Percentiles rank a stretch among this genome's conserved stretches.
phyloP scores from a whole-genome alignment of 1,140 invertebrate species.

The Drosophila equinoxialis region DNA sequence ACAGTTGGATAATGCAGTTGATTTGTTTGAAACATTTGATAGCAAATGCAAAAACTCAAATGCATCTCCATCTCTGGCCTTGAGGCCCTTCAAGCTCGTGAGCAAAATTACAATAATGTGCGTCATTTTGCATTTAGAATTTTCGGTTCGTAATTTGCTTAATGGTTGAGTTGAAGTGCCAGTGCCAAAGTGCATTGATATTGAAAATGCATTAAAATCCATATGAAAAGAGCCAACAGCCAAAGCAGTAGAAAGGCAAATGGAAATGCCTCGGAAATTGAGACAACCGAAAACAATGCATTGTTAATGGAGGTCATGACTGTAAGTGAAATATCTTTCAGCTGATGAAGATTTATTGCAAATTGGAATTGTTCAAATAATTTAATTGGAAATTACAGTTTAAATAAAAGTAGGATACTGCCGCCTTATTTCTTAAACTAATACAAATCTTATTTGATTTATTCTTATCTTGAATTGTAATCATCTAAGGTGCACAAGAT shows the following conservation, averaged over 20 bases:
- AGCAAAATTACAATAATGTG: conserved; percentile 47
- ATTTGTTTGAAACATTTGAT: conserved; percentile 43
- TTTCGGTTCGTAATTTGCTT: conserved; percentile 67
- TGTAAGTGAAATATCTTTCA: conserved; percentile 11
- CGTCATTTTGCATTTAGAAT: conserved; percentile 48
- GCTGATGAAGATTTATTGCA: conserved; percentile 28
- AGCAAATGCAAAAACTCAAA: not conserved
- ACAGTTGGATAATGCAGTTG: conserved; percentile 36
- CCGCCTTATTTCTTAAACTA: too few relatives aligned
- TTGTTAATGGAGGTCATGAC: conserved; percentile 54
- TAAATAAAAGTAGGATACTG: not conserved
- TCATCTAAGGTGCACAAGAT: too few relatives aligned
- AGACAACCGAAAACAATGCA: conserved; percentile 46
- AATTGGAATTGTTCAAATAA: not conserved
- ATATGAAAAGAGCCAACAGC: conserved; percentile 37
- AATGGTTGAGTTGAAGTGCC: conserved; percentile 59
- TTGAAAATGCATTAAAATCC: conserved; percentile 54
- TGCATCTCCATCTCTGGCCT: conserved; percentile 40
- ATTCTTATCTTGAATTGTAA: too few relatives aligned
- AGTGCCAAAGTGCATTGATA: conserved; percentile 52
- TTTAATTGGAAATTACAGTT: not conserved
- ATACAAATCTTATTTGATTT: too few relatives aligned
- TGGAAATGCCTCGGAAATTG: conserved; percentile 4
- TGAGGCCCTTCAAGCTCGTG: conserved; percentile 40
- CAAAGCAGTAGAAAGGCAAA: not conserved